Conservation (phyloP, 1,140 invertebrate genomes). For the Rhyacophila brunnea region DNA sequence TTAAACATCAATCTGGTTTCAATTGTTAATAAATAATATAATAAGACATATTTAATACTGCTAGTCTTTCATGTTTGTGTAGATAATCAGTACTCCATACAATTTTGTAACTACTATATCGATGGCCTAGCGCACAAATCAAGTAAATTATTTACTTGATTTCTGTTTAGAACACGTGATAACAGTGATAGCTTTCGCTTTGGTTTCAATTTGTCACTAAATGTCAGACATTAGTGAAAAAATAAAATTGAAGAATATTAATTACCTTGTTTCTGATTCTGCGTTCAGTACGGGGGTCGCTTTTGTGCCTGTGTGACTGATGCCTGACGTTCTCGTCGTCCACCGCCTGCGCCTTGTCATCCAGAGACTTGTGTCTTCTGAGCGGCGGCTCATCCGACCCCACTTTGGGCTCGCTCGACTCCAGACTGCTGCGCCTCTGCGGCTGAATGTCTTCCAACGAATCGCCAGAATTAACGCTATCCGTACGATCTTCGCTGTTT, state of each 20-base stretch:
- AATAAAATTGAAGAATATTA: no score
- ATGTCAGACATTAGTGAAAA: background rate
- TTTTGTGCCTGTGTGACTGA: conserved; percentile 52
- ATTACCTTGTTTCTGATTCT: conserved; percentile 67
- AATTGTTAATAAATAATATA: no score
- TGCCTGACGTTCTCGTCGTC: conserved; percentile 51
- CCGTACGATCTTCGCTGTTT: background rate
- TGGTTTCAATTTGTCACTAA: conserved; percentile 16
- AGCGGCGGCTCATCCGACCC: conserved; percentile 49
- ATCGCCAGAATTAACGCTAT: background rate
- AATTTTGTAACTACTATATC: no score
- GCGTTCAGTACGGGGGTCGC: conserved; percentile 61
- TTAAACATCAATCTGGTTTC: no score
- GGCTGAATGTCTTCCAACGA: background rate
- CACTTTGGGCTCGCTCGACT: conserved; percentile 49
- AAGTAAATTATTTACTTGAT: no score
- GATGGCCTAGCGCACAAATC: no score
- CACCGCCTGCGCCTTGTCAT: conserved; percentile 47
- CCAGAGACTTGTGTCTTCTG: conserved; percentile 58
- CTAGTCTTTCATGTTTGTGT: no score
- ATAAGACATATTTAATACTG: no score
- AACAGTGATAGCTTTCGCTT: no score
- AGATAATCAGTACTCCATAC: no score
- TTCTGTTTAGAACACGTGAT: no score
- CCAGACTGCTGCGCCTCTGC: conserved; percentile 55